Evolutionary conservation across 1,140 invertebrate species (phyloP), one percentile per base, ranked within the genome.

Genomic region (Leptestheria dahalacensis): DNA sequence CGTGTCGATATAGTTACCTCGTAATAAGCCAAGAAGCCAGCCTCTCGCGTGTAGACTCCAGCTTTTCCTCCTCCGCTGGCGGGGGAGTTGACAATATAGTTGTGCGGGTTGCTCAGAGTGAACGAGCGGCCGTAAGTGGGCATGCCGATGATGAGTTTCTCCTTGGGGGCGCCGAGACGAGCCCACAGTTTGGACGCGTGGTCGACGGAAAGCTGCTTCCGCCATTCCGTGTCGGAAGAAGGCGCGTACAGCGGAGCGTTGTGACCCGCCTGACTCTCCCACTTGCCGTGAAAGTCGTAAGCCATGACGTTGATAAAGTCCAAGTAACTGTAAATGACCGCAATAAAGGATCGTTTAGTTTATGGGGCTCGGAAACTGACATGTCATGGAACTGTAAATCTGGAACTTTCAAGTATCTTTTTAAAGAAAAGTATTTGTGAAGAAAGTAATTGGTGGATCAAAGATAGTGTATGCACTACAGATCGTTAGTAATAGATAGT

Each of bases 271-370:
- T 89, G 84, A 25, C 65, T 70, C 57, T 79, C 77, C 77, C 76
- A 79, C 61, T 75, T 72, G 10, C 77, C 78, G 65, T 77, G 75
- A 58, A 78, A 72, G 64, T 79, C 65, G 80, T 84, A 95, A 1
- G 91, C 86, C 91, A 96, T 95, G 54, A 96, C 68, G 71, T 96
- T 95, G 66, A 96, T 91, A 68, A 95, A 94, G 73, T 96, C 91
- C 66, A 95, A 69, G 63, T 92, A 91, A 54, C 90, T 85, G 33
- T 41, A 41, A 41, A 6, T 15, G 33, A 41, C 6, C 15, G 15
- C 6, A 41, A 15, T 41, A 41, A 41, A 41, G n/a, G 60, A 21
- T 23, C 20, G 33, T 41, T 41, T 41, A 41, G 15, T n/a, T n/a
- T n/a, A n/a, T n/a, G n/a, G n/a, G n/a, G n/a, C n/a, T n/a, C n/a